Base-by-base conservation (phyloP, 23 tunicate genomes). In the Corella eumyota region DNA sequence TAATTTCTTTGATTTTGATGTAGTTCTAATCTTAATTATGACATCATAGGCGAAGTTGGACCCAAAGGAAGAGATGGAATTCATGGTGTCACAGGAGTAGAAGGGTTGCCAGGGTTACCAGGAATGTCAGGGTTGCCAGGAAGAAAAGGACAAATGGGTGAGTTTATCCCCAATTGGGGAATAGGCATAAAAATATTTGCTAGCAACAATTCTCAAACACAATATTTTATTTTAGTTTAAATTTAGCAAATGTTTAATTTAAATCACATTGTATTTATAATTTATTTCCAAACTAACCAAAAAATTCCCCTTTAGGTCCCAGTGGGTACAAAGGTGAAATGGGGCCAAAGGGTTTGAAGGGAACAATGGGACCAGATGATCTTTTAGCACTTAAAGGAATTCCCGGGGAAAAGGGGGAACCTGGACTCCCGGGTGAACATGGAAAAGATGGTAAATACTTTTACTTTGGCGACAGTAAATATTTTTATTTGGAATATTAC, bases 301-400 rank as follows among this genome's bases (percentile, higher is more conserved):
- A 51, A 19, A 25, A 25, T 9, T 34, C 77, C 61, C 35, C 50
- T 28, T 24, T 48, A 34, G 32, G 55, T 53, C 58, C 65, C 51
- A 30, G 70, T 62, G 75, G 92, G 70, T 45, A 33, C 50, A 30
- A 2, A 30, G 56, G 92, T 62, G 32, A 54, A 66, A n/a, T 35
- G 36, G 34, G 88, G 79, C 25, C 64, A 6, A 25, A 25, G 11
- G 60, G 60, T 13, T 1, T 4, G 2, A 54, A 62, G 3, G 68
- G 68, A 7, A n/a, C 57, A 7, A 6, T 51, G 6, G 27, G 27
- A 6, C 57, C 57, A 7, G 57, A 27, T 51, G 57, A 6, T 19
- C 22, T 7, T 25, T 6, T 51, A 6, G 22, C 20, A 5, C 27
- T 51, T 6, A 40, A 15, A 40, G 48, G 48, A 40, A 25, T 5